These are phyloP conservation scores for Lumbricus terrestris DNA, from an alignment of 2,888 invertebrate species.

Conservation along the genomic window DNA sequence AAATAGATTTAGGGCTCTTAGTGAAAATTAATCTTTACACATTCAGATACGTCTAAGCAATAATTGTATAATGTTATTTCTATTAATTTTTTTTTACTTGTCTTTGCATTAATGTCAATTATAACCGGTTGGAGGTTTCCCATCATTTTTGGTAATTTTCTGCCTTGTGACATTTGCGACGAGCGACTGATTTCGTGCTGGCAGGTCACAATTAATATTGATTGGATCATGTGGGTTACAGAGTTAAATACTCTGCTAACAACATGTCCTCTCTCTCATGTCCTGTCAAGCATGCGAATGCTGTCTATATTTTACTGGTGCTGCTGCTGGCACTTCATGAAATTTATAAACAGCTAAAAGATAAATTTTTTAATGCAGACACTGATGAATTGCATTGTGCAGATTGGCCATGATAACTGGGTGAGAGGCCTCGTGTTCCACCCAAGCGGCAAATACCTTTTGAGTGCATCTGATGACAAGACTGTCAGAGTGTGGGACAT, in stretches of 20 bases:
- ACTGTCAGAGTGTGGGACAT: conserved; percentile 97
- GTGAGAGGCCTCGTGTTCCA: conserved; percentile 96
- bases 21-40: too few relatives aligned
- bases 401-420: conserved; percentile 97
- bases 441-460: conserved; percentile 94
- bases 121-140: too few relatives aligned
- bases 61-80: too few relatives aligned
- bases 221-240: background rate
- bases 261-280: too few relatives aligned
- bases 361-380: background rate
- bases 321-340: background rate
- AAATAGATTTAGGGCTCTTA: too few relatives aligned
- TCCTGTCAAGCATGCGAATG: background rate
- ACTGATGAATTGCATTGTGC: background rate
- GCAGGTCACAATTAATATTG: background rate
- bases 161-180: too few relatives aligned
- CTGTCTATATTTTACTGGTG: background rate
- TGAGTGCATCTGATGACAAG: conserved; percentile 98
- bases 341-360: background rate
- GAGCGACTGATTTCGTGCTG: too few relatives aligned
- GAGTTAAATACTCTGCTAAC: background rate
- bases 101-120: too few relatives aligned
- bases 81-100: too few relatives aligned
- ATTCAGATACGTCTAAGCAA: too few relatives aligned
- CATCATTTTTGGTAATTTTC: too few relatives aligned